phyloP scores from a whole-genome alignment of 2,888 invertebrate genomes.

The Megaustenia siamemsis region DNA sequence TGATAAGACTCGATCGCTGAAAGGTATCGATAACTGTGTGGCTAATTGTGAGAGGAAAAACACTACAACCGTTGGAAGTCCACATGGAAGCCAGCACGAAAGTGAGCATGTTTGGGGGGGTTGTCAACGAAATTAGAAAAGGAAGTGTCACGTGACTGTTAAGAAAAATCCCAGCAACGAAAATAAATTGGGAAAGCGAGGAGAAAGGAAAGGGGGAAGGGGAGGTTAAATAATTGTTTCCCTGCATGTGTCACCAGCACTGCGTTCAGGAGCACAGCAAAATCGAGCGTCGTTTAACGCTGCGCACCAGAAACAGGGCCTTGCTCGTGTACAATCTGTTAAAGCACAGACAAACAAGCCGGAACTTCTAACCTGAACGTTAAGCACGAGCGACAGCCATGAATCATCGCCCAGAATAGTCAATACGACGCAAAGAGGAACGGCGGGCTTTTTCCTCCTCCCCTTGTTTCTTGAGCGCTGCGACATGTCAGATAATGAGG shows the following conservation, averaged over 20 bases:
- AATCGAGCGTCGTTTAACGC: too few relatives aligned
- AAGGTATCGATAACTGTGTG: too few relatives aligned
- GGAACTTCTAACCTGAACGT: neutral
- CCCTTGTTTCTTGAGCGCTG: slow-evolving; percentile 24
- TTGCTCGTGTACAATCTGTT: too few relatives aligned
- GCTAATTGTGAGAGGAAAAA: too few relatives aligned
- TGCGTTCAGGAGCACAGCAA: neutral
- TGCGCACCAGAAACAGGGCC: too few relatives aligned
- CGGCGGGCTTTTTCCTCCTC: slow-evolving; percentile 27
- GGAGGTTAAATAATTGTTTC: neutral
- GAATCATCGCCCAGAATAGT: slow-evolving; percentile 24
- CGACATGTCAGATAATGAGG: slow-evolving; percentile 25
- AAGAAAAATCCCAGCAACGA: neutral
- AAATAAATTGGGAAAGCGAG: neutral
- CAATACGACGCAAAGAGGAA: slow-evolving; percentile 10
- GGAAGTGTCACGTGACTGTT: slow-evolving; percentile 18
- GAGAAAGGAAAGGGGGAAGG: neutral
- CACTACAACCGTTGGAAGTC: too few relatives aligned
- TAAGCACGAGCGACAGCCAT: slow-evolving; percentile 1
- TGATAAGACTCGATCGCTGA: too few relatives aligned
- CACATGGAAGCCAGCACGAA: too few relatives aligned
- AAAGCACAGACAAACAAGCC: neutral
- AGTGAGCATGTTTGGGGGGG: too few relatives aligned
- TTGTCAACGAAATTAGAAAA: neutral
- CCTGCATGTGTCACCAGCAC: slow-evolving; percentile 11